Evolutionary conservation across 2,113 vertebrate genomes (phyloP), one percentile per base, ranked within the genome.

Genomic region (Strigops habroptila): DNA sequence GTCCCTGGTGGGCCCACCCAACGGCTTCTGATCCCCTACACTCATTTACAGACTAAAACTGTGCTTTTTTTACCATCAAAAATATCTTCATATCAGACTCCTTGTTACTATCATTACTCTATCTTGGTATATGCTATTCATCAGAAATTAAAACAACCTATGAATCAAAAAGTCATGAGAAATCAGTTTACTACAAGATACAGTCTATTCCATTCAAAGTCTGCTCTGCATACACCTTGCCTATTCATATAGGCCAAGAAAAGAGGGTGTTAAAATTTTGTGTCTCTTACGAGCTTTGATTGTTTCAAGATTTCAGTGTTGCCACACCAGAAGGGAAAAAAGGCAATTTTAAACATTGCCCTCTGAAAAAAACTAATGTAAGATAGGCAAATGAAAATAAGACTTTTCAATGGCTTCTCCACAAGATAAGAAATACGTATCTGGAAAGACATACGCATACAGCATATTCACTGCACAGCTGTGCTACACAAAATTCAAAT

Each of bases 271-370:
- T 62, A 80, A 35, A 27, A 49, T 64, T 76, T 37, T 6, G 1
- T 73, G 30, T 23, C 2, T 79, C 3, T 59, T 33, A 28, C 0
- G 5, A 81, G 13, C 13, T 77, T 76, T 43, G 14, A 48, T 76
- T 43, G 25, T 76, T 82, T 86, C 18, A 60, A 52, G 43, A 70
- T 57, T 70, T 76, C 57, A 64, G 5, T 18, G 11, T 14, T 67
- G 37, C 6, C 16, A 46, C 28, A 48, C 1, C 2, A 21, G 14
- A 23, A 14, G 1, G 4, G 8, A 3, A 6, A 7, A 49, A 24
- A 10, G 2, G 1, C 13, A 52, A 33, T 59, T 62, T 76, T 59
- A 65, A 92, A 73, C 8, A 64, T 18, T 44, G 1, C 2, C 10
- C 3, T 57, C 53, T 33, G 31, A 33, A 41, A 90, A 67, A 91